Conservation (phyloP, 2,888 invertebrate genomes). For the Mystacides longicornis region DNA sequence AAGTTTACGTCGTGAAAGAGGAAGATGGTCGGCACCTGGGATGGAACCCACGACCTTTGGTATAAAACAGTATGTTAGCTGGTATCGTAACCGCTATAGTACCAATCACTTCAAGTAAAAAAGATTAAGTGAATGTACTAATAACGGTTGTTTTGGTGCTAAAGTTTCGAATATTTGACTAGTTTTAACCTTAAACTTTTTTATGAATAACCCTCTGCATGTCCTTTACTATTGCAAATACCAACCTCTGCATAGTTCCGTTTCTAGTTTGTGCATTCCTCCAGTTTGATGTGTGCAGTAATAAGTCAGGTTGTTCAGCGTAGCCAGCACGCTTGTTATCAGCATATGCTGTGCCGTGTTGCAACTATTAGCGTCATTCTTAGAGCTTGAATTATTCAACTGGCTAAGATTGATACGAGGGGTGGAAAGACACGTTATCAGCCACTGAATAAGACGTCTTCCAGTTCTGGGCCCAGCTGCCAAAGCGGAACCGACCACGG, state of each 20-base stretch:
- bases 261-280: slow-evolving; percentile 40
- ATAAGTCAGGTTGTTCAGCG: slow-evolving; percentile 79
- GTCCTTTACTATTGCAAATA: too few species aligned
- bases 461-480: slow-evolving; percentile 47
- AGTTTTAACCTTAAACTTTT: too few species aligned
- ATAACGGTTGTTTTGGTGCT: too few species aligned
- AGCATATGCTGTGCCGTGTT: slow-evolving; percentile 62
- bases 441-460: slow-evolving; percentile 37
- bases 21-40: too few species aligned
- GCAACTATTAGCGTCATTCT: background rate
- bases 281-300: slow-evolving; percentile 48
- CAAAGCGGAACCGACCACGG: slow-evolving; percentile 64
- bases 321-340: slow-evolving; percentile 68
- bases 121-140: too few species aligned
- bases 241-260: slow-evolving; percentile 47
- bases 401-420: slow-evolving; percentile 39
- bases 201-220: too few species aligned
- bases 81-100: too few species aligned
- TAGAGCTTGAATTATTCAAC: background rate
- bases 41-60: too few species aligned
- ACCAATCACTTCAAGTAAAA: too few species aligned
- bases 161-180: too few species aligned
- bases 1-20: too few species aligned
- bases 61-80: too few species aligned
- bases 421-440: slow-evolving; percentile 31